Evolutionary conservation across 2,888 invertebrate species (phyloP).

Genomic region (Sthenelais limicola): DNA sequence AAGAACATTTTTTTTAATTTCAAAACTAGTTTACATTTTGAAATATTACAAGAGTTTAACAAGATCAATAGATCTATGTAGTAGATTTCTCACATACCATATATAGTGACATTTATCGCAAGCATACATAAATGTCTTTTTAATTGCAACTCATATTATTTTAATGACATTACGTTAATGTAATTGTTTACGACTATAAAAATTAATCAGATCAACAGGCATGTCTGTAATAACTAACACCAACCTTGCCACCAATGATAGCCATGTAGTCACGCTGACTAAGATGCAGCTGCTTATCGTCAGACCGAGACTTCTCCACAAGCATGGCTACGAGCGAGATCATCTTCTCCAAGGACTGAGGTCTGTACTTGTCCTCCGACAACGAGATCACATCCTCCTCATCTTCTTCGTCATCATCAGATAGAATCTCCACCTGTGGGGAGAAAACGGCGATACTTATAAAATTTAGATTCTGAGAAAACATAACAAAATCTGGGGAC

Average conservation of each 20-base stretch:
- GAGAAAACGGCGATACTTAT: not conserved
- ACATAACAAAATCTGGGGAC: not conserved
- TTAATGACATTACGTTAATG: no score
- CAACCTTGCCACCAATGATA: conserved; percentile 87
- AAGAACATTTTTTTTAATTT: no score
- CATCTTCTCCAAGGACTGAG: conserved; percentile 95
- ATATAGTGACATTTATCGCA: no score
- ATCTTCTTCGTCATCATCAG: conserved; percentile 77
- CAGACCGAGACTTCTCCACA: conserved; percentile 86
- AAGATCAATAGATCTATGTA: no score
- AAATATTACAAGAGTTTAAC: no score
- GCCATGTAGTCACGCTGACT: conserved; percentile 86
- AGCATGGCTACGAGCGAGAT: conserved; percentile 89
- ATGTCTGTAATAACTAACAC: no score
- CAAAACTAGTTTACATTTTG: no score
- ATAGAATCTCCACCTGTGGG: conserved; percentile 77
- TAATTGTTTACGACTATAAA: no score
- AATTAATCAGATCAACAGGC: no score
- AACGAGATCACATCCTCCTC: conserved; percentile 80
- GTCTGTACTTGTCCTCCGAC: conserved; percentile 83
- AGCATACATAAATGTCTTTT: no score
- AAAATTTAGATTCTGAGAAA: not conserved
- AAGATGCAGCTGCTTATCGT: conserved; percentile 81
- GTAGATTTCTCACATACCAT: no score
- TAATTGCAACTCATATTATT: no score